Base-by-base conservation (phyloP, 2,797 vertebrate species). In the Pipistrellus pipistrellus region DNA sequence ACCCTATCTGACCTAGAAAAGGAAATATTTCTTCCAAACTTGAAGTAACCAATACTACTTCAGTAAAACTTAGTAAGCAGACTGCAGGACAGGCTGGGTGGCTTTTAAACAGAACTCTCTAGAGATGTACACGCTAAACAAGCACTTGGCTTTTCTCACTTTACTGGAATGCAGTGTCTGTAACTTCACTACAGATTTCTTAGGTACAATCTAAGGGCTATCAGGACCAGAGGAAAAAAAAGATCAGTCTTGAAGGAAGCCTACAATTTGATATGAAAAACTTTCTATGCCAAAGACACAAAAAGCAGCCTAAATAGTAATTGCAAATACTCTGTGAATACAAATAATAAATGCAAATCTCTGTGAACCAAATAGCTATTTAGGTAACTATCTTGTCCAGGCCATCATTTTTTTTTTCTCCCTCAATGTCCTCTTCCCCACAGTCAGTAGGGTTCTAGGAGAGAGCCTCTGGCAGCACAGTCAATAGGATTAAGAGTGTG, bases 21-120 rank as follows among this genome's bases (percentile, higher is more conserved):
- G 86, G 75, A 94, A 80, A 72, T 51, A 85, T 48, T 17, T 86
- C 77, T 95, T 90, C 81, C 35, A 93, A 90, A 93, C 59, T 71
- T 83, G 44, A 87, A 80, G 64, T 71, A 94, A 90, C 48, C 59
- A 87, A 55, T 48, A 73, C 57, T 23, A 81, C 88, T 71, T 94
- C 76, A 92, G 83, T 66, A 71, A 89, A 95, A 68, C 59, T 85
- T 94, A 75, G 30, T 48, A 95, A 93, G 55, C 59, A 76, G 32
- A 66, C 59, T 66, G 20, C 27, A 85, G 35, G 27, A 20, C 21
- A 85, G 27, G 13, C 7, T 81, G 66, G n/a, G 23, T 64, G 77
- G 35, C 53, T 84, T 64, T 64, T 75, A 89, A 87, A 89, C 14
- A 88, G 35, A 55, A 91, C 20, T 78, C 62, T 46, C 30, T n/a